Percentiles rank a stretch among this genome's conserved stretches.
phyloP scores from a whole-genome alignment of 2,113 vertebrate genomes.

The Gorsachius goisagi region DNA sequence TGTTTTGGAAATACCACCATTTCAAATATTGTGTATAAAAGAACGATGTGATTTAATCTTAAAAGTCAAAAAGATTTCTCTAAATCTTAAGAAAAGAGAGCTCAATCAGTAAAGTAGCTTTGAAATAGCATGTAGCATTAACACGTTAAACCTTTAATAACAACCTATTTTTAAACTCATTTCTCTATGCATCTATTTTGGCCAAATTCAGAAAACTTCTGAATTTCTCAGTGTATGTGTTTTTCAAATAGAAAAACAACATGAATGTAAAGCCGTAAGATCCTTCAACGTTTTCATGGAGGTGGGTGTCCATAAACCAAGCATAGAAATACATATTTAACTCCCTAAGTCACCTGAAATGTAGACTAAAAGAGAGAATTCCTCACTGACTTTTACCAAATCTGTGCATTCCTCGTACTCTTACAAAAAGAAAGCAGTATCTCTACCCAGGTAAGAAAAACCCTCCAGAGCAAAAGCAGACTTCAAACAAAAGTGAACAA shows the following conservation, averaged over 20 bases:
- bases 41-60: background rate
- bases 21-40: background rate
- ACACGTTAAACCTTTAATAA: background rate
- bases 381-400: background rate
- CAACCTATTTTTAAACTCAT: background rate
- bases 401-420: background rate
- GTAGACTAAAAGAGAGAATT: background rate
- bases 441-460: background rate
- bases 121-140: background rate
- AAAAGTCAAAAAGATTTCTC: background rate
- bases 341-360: background rate
- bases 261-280: background rate
- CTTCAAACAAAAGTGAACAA: background rate
- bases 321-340: background rate
- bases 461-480: background rate
- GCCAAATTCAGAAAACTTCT: background rate
- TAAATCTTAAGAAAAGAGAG: background rate
- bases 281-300: background rate
- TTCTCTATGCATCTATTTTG: background rate
- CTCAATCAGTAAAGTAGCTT: background rate
- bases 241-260: background rate
- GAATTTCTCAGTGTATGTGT: background rate
- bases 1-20: background rate
- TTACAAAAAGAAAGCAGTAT: background rate
- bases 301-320: background rate